Evolutionary conservation across 2,113 vertebrate species (phyloP).

Genomic region (Stigmatopora nigra): DNA sequence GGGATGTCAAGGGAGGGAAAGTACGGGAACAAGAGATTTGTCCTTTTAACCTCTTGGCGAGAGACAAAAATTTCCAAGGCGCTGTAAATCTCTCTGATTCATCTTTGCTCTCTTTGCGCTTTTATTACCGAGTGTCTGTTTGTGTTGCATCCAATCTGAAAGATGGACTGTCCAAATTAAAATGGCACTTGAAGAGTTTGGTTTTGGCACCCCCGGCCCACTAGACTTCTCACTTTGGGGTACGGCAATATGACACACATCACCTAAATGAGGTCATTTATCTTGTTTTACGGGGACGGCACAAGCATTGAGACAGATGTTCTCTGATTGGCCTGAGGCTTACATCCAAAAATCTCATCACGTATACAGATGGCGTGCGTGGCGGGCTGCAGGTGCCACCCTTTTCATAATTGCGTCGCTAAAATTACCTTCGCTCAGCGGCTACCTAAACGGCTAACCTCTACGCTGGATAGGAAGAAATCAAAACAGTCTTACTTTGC

Average conservation of each 20-base stretch:
- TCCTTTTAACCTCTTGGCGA: conserved; percentile 47
- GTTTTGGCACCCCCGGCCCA: conserved; percentile 15
- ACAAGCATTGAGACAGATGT: conserved; percentile 30
- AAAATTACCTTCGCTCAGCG: not conserved
- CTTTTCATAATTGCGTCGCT: not conserved
- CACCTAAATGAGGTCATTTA: conserved; percentile 46
- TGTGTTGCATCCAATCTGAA: conserved; percentile 50
- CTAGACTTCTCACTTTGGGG: not conserved
- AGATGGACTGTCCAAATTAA: conserved; percentile 52
- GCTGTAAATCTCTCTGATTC: conserved; percentile 56
- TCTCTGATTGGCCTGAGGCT: not conserved
- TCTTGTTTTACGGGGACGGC: conserved; percentile 33
- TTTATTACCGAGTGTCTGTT: conserved; percentile 41
- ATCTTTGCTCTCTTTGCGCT: conserved; percentile 43
- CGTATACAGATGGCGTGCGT: conserved; percentile 32
- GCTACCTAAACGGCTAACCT: no score
- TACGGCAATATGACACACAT: conserved; percentile 5
- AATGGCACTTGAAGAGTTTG: conserved; percentile 35
- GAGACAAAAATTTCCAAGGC: conserved; percentile 27
- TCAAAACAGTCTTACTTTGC: no score
- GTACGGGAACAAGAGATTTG: conserved; percentile 19
- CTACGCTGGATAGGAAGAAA: no score
- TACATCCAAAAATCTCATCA: conserved; percentile 2
- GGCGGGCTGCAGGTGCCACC: conserved; percentile 6
- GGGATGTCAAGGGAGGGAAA: conserved; percentile 40